phyloP scores from a whole-genome alignment of 2,888 invertebrate genomes.

The Uloborus plumipes region DNA sequence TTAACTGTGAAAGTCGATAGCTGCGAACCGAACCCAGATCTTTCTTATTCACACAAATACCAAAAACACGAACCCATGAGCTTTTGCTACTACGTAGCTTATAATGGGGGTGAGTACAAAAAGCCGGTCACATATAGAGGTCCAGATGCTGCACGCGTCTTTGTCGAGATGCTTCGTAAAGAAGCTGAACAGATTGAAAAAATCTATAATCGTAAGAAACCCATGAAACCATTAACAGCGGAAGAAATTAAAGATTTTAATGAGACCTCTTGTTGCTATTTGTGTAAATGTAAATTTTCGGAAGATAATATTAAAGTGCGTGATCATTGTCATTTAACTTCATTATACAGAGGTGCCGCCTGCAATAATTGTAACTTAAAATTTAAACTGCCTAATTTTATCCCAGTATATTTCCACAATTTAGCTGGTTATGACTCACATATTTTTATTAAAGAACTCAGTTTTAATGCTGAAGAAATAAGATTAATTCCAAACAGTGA shows the following conservation, averaged over 20 bases:
- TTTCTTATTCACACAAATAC: neutral
- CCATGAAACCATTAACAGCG: too few species aligned
- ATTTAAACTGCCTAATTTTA: neutral
- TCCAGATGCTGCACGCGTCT: neutral
- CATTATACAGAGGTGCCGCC: neutral
- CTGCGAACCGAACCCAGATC: neutral
- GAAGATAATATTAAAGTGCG: too few species aligned
- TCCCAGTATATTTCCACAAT: neutral
- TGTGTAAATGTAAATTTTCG: too few species aligned
- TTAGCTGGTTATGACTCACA: neutral
- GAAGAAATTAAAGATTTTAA: neutral
- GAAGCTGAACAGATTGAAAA: too few species aligned
- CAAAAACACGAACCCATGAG: neutral
- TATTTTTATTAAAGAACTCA: too few species aligned
- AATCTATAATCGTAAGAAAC: too few species aligned
- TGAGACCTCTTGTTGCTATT: too few species aligned
- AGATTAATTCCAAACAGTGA: neutral
- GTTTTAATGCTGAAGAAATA: too few species aligned
- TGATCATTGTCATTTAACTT: constrained; percentile 3
- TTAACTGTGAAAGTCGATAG: neutral
- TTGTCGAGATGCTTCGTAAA: too few species aligned
- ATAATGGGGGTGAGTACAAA: constrained; percentile 1
- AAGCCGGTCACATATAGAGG: neutral
- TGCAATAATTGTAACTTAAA: constrained; percentile 14
- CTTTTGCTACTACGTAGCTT: neutral